Evolutionary conservation across 2,888 invertebrate genomes (phyloP).

Genomic region (Mythimna vitellina): DNA sequence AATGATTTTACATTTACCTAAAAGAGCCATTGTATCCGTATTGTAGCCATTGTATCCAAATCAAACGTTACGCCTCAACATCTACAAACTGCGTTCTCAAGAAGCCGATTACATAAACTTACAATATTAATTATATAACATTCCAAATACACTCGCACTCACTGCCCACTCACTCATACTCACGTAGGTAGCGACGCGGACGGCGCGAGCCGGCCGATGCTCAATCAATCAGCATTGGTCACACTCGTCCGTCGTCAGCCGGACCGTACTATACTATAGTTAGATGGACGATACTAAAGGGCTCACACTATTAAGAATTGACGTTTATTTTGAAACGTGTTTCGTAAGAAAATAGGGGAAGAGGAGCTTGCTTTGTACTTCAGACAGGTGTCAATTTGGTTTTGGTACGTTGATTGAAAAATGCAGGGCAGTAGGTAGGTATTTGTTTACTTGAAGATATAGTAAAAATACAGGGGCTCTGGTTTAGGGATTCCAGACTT

Average conservation of each 20-base stretch:
- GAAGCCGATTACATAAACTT: constrained; percentile 9
- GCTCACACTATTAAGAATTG: constrained; percentile 25
- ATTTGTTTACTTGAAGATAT: too few relatives aligned
- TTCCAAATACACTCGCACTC: constrained; percentile 11
- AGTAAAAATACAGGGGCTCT: too few relatives aligned
- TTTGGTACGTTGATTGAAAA: background rate
- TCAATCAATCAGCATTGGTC: constrained; percentile 82
- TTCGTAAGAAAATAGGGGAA: constrained; percentile 11
- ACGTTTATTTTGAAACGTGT: constrained; percentile 28
- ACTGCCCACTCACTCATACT: constrained; percentile 3
- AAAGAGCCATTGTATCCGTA: too few relatives aligned
- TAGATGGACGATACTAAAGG: constrained; percentile 15
- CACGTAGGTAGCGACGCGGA: constrained; percentile 15
- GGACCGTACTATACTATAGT: constrained; percentile 7
- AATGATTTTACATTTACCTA: too few relatives aligned
- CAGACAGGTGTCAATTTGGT: background rate
- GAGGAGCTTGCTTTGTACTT: background rate
- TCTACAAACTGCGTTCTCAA: background rate
- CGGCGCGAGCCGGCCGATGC: constrained; percentile 27
- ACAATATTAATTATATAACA: constrained; percentile 25
- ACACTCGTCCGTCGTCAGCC: constrained; percentile 65
- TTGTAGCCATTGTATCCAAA: too few relatives aligned
- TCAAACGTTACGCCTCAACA: too few relatives aligned
- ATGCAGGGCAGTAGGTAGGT: too few relatives aligned
- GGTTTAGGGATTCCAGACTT: too few relatives aligned